These are phyloP conservation scores for Lepidocolaptes lacrymiger DNA, from an alignment of 2,797 vertebrate genomes.

Conservation along the genomic window DNA sequence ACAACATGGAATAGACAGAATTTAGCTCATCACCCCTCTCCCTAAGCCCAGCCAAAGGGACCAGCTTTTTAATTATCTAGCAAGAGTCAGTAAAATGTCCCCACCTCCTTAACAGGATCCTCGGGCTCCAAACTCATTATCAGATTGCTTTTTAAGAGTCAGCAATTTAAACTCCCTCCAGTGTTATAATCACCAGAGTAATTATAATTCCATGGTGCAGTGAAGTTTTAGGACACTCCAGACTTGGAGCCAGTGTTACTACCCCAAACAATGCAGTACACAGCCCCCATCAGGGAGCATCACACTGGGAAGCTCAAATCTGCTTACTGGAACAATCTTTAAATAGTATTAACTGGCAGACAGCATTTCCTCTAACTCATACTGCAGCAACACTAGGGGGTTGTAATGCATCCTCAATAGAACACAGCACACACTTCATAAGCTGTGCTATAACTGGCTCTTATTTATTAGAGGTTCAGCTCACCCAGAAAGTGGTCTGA, in stretches of 20 bases:
- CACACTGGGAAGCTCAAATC: neutral
- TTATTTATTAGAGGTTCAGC: neutral
- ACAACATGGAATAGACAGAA: neutral
- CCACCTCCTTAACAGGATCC: slow-evolving; percentile 10
- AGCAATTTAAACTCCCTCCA: slow-evolving; percentile 21
- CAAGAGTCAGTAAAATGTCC: neutral
- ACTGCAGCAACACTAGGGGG: neutral
- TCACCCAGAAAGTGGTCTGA: neutral
- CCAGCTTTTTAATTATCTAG: neutral
- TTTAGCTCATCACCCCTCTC: neutral
- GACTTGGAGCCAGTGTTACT: neutral
- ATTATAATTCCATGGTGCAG: neutral
- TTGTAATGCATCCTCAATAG: neutral
- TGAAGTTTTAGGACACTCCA: neutral
- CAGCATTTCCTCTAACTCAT: neutral
- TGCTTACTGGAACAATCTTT: slow-evolving; percentile 36
- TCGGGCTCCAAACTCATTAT: slow-evolving; percentile 50
- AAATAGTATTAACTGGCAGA: slow-evolving; percentile 38
- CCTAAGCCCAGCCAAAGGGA: neutral
- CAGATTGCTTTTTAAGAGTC: neutral
- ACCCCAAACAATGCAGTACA: neutral
- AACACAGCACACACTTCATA: neutral
- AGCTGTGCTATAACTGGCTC: neutral
- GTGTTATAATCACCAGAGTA: neutral
- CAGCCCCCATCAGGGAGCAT: neutral